Percentiles rank a stretch among this genome's conserved stretches.
Conservation (phyloP, 1,140 invertebrate genomes). For the Odontomachus brunneus region DNA sequence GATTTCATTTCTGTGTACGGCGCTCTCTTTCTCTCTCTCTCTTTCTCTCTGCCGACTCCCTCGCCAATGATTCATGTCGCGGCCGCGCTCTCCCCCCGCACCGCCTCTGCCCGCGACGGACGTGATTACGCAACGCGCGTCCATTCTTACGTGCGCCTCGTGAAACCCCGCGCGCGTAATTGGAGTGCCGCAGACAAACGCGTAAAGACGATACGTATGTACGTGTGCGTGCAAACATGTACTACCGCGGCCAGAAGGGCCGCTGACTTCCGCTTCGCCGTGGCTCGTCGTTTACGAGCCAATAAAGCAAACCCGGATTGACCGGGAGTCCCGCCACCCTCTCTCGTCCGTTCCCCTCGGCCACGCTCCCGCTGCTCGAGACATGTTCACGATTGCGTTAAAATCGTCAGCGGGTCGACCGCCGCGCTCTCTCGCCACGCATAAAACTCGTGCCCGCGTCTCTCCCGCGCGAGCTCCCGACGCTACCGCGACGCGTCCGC, state of each 20-base stretch:
- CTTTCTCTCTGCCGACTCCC: constrained; percentile 9
- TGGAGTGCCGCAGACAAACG: constrained; percentile 43
- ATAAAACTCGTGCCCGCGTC: constrained; percentile 28
- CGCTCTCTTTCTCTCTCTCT: no score
- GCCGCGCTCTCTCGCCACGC: constrained; percentile 3
- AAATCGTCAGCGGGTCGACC: constrained; percentile 34
- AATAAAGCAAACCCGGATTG: constrained; percentile 74
- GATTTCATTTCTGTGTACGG: constrained; percentile 56
- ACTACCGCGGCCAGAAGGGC: constrained; percentile 36
- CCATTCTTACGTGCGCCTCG: constrained; percentile 35
- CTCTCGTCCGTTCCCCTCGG: not conserved
- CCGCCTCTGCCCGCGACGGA: not conserved
- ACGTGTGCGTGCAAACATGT: no score
- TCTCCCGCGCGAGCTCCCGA: not conserved
- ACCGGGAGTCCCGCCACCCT: constrained; percentile 9
- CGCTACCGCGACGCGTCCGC: not conserved
- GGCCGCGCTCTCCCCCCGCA: no score
- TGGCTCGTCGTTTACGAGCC: constrained; percentile 75
- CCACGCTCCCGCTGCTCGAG: constrained; percentile 17
- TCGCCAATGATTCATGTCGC: constrained; percentile 55
- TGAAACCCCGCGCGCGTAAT: constrained; percentile 48
- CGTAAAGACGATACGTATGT: constrained; percentile 8
- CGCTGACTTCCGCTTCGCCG: constrained; percentile 72
- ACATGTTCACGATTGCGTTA: constrained; percentile 48
- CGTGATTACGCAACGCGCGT: constrained; percentile 39